Evolutionary conservation across 2,888 invertebrate species (phyloP).

Genomic region (Gymnosoma rotundatum): DNA sequence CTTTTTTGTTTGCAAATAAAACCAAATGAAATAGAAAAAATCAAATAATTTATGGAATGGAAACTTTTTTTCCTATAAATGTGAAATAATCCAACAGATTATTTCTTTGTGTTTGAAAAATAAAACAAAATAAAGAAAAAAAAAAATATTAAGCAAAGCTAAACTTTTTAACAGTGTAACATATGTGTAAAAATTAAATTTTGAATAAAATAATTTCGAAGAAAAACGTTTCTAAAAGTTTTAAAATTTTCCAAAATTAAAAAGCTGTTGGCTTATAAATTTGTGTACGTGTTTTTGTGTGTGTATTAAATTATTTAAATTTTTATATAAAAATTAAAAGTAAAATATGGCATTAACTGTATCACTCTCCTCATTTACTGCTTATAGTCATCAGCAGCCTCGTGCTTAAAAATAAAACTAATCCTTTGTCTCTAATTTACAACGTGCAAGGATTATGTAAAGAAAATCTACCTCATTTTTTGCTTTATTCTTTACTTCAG

Average conservation of each 20-base stretch:
- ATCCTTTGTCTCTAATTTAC: constrained; percentile 32
- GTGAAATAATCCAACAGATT: constrained; percentile 30
- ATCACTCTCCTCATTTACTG: constrained; percentile 15
- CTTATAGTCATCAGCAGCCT: constrained; percentile 7
- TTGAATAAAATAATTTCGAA: background rate
- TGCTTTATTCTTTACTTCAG: constrained; percentile 2
- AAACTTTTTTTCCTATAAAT: constrained; percentile 58
- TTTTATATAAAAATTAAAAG: background rate
- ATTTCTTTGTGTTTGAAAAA: background rate
- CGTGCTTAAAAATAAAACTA: constrained; percentile 29
- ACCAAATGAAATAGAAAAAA: constrained; percentile 41
- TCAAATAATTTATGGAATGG: constrained; percentile 62
- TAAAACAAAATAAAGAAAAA: background rate
- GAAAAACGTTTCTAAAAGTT: background rate
- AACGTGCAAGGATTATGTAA: constrained; percentile 69
- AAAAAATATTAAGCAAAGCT: background rate
- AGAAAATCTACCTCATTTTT: constrained; percentile 43
- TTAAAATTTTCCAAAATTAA: constrained; percentile 8
- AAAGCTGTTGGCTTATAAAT: constrained; percentile 59
- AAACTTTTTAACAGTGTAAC: too few relatives aligned
- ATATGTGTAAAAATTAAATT: background rate
- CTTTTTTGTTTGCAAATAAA: constrained; percentile 43
- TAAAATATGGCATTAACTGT: constrained; percentile 19
- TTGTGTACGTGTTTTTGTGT: background rate
- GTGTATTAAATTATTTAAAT: background rate